Evolutionary conservation across 2,888 invertebrate genomes (phyloP).

Genomic region (Drosophila tanythrix): DNA sequence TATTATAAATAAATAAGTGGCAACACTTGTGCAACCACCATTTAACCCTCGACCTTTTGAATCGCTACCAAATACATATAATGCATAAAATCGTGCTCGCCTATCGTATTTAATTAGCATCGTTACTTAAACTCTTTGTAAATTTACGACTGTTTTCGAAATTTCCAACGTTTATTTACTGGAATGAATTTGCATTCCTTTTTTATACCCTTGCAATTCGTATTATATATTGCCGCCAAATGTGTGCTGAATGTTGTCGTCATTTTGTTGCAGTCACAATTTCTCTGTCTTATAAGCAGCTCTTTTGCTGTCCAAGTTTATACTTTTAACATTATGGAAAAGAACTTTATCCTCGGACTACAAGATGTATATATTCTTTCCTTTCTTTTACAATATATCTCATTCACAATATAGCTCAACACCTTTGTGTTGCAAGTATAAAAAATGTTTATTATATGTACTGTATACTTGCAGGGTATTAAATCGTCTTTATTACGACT

Average conservation of each 20-base stretch:
- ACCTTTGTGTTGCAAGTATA: background rate
- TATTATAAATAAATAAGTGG: slow-evolving; percentile 10
- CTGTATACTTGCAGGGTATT: background rate
- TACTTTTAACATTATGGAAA: background rate
- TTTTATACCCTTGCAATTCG: slow-evolving; percentile 27
- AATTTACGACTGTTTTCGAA: slow-evolving; percentile 53
- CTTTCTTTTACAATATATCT: background rate
- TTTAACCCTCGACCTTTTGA: slow-evolving; percentile 16
- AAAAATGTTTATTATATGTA: background rate
- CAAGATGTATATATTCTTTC: background rate
- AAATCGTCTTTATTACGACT: background rate
- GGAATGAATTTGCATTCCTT: slow-evolving; percentile 52
- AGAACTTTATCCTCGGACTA: background rate
- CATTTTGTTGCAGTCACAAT: background rate
- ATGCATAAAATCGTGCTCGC: slow-evolving; percentile 18
- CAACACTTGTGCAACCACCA: slow-evolving; percentile 27
- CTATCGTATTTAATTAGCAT: slow-evolving; percentile 52
- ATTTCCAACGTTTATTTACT: slow-evolving; percentile 54
- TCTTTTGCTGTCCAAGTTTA: background rate
- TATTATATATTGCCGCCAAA: background rate
- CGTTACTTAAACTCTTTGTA: slow-evolving; percentile 56
- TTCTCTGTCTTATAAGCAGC: background rate
- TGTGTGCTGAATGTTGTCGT: background rate
- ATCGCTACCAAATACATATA: slow-evolving; percentile 12
- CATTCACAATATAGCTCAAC: background rate